These are phyloP conservation scores for Tinea pellionella DNA, from an alignment of 2,888 invertebrate genomes.

Conservation along the genomic window DNA sequence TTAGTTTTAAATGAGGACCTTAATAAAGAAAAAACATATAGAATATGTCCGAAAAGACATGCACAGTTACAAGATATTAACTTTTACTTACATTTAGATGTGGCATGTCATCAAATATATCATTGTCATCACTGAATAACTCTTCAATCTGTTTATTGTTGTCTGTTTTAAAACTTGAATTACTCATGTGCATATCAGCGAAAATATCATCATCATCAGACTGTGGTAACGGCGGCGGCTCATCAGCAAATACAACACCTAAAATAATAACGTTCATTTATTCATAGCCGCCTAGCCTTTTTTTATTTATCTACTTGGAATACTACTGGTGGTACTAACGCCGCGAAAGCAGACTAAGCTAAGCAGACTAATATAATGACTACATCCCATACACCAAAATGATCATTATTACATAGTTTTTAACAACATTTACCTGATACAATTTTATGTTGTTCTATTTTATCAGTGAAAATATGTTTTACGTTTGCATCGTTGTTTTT, in stretches of 20 bases:
- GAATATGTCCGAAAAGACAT: too few species aligned
- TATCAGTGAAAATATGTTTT: background rate
- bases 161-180: background rate
- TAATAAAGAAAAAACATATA: too few species aligned
- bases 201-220: conserved; percentile 42
- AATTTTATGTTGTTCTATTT: conserved; percentile 8
- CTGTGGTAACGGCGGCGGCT: conserved; percentile 61
- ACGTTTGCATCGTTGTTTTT: background rate
- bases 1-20: too few species aligned
- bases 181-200: conserved; percentile 17
- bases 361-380: too few species aligned
- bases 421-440: conserved; percentile 9
- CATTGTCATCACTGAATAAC: background rate
- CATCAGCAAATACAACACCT: conserved; percentile 64
- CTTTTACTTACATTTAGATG: background rate
- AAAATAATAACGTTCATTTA: conserved; percentile 15
- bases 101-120: conserved; percentile 15
- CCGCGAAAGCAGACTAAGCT: too few species aligned
- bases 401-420: too few species aligned
- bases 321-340: too few species aligned
- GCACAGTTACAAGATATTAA: too few species aligned
- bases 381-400: too few species aligned
- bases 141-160: background rate
- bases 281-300: too few species aligned
- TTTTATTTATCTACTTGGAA: too few species aligned